Evolutionary conservation across 1,140 invertebrate species (phyloP), one percentile per base, ranked within the genome.

Genomic region (Homalodisca vitripennis): DNA sequence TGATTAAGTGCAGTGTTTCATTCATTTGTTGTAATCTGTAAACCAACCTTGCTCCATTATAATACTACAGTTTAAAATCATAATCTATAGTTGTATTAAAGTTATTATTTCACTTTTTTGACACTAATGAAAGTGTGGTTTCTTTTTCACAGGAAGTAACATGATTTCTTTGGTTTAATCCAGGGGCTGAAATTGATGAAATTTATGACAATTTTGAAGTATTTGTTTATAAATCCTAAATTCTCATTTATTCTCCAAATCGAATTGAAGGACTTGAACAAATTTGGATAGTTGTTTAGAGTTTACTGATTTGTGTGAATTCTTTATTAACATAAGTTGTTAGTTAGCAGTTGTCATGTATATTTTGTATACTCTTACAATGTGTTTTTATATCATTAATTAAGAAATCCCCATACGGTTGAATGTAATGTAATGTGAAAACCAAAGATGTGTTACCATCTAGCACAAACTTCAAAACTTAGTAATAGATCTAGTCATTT

Each of bases 401-500:
- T 60, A 60, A 12, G 14, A 6, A 13, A 60, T 60, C 26, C 10
- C 27, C 10, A 60, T 13, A 22, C 3, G 24, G 29, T 26, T 27
- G 48, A 6, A 27, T 12, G 55, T 3, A 60, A 60, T 60, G 26
- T 12, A 6, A 12, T 30, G 22, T 60, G 10, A 26, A 60, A 26
- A 60, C 55, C 55, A 60, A 60, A 60, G 55, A 60, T 60, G 55
- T 13, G 55, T 60, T 60, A 60, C 55, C 55, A 60, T 6, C 29
- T 22, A 60, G 55, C 55, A 60, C 55, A 60, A 60, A 60, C 27
- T 60, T 60, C 55, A 60, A 60, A 60, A 51, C 48, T 51, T 60
- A 13, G 34, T 41, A 10, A 10, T 60, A 60, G 55, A 12, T 60
- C 55, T 60, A 60, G 55, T 60, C 55, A 60, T 26, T 29, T 27